phyloP scores from a whole-genome alignment of 2,888 invertebrate species.

The Gymnoscelis rufifasciata region DNA sequence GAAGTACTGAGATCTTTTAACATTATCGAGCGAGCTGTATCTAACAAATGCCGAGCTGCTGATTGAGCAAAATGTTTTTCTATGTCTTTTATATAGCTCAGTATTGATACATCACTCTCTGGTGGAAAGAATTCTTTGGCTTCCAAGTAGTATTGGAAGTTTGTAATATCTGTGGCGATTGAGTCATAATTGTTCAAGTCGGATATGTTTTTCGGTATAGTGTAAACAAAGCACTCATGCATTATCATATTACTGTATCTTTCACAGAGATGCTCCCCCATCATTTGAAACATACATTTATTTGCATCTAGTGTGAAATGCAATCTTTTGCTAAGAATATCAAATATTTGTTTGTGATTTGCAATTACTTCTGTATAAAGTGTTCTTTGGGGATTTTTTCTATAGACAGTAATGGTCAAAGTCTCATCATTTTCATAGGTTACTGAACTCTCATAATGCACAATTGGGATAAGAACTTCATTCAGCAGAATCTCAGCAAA shows the following conservation, averaged over 20 bases:
- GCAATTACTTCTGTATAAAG: conserved; percentile 76
- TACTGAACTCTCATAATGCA: conserved; percentile 68
- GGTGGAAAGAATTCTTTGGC: conserved; percentile 79
- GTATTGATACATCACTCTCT: conserved; percentile 74
- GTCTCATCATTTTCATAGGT: conserved; percentile 54
- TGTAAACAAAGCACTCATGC: conserved; percentile 85
- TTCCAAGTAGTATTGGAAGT: conserved; percentile 82
- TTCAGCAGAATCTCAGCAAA: conserved; percentile 80
- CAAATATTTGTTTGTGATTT: conserved; percentile 77
- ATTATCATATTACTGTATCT: conserved; percentile 83
- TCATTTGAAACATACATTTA: conserved; percentile 71
- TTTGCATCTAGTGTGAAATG: conserved; percentile 63
- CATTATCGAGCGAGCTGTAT: conserved; percentile 85
- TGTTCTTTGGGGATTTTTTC: conserved; percentile 62
- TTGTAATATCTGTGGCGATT: conserved; percentile 81
- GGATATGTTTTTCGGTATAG: conserved; percentile 86
- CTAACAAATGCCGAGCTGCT: conserved; percentile 84
- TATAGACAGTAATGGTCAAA: conserved; percentile 53
- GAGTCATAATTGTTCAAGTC: conserved; percentile 83
- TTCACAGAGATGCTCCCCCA: conserved; percentile 76
- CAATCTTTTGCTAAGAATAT: conserved; percentile 78
- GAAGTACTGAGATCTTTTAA: conserved; percentile 88
- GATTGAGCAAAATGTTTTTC: conserved; percentile 87
- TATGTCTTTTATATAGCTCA: conserved; percentile 85
- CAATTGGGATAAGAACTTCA: conserved; percentile 78